Conservation (phyloP, 2,113 vertebrate species). For the Peucedramus taeniatus region DNA sequence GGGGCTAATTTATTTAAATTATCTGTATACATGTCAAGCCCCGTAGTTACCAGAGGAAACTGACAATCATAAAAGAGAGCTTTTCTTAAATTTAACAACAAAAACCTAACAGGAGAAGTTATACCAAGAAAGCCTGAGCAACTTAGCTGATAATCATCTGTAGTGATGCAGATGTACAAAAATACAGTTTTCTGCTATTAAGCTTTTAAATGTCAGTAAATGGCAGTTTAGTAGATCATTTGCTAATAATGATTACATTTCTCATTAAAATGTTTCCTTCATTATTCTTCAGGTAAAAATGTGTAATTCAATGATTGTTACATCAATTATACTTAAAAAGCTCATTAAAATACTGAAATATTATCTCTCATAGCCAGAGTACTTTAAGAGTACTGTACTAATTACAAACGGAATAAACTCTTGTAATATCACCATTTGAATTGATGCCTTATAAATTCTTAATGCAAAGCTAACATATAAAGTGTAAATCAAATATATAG, state of each 20-base stretch:
- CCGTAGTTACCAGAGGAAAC: constrained; percentile 60
- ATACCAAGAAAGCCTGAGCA: constrained; percentile 20
- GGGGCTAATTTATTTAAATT: constrained; percentile 77
- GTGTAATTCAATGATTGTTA: constrained; percentile 82
- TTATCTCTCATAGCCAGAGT: constrained; percentile 78
- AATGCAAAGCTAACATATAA: constrained; percentile 87
- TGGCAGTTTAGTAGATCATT: constrained; percentile 81
- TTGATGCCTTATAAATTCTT: constrained; percentile 86
- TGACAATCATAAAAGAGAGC: constrained; percentile 65
- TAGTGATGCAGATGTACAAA: constrained; percentile 58
- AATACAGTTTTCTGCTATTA: constrained; percentile 69
- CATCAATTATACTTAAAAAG: constrained; percentile 86
- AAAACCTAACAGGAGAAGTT: constrained; percentile 50
- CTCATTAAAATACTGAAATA: constrained; percentile 86
- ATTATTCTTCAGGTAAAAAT: constrained; percentile 85
- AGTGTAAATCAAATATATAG: constrained; percentile 88
- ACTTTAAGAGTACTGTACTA: constrained; percentile 81
- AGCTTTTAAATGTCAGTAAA: constrained; percentile 81
- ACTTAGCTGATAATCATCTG: constrained; percentile 27
- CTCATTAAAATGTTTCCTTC: constrained; percentile 85
- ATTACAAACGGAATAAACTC: constrained; percentile 86
- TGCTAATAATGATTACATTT: constrained; percentile 85
- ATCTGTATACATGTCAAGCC: constrained; percentile 71
- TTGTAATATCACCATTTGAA: constrained; percentile 82
- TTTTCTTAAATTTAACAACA: constrained; percentile 68